A percentile compares a stretch with the other conserved stretches of the same genome.
phyloP scores from a whole-genome alignment of 2,888 invertebrate species.

The Geophilus truncorum region DNA sequence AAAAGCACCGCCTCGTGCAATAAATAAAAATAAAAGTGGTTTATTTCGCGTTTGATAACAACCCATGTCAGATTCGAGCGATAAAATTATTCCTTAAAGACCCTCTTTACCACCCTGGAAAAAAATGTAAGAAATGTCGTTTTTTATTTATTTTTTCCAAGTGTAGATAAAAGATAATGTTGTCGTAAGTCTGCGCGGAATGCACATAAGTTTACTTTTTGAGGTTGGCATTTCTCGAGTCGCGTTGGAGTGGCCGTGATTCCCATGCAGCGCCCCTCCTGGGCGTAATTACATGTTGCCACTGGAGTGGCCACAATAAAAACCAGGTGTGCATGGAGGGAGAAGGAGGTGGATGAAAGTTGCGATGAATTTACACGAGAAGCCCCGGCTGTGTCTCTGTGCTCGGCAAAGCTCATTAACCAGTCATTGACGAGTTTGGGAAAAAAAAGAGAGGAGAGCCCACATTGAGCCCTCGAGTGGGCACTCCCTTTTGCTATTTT shows the following conservation, averaged over 20 bases:
- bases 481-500: neutral
- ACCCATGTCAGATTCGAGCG: neutral
- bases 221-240: neutral
- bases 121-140: no score
- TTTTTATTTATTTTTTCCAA: neutral
- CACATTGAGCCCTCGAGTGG: neutral
- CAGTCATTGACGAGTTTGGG: neutral
- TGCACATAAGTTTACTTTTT: neutral
- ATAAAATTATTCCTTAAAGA: neutral
- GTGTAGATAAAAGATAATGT: neutral
- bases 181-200: neutral
- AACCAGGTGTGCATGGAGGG: neutral
- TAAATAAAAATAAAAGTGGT: neutral
- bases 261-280: slow-evolving; percentile 2
- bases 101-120: no score
- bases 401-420: neutral
- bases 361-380: neutral
- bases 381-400: neutral
- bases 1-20: neutral
- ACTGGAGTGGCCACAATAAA: slow-evolving; percentile 20
- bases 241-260: neutral
- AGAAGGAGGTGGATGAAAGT: neutral
- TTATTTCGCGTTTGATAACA: neutral
- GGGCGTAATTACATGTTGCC: slow-evolving; percentile 20
- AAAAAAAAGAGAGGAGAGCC: no score